Evolutionary conservation across 92 coral and sea anemone species (phyloP).

Genomic region (Bergia sp.): DNA sequence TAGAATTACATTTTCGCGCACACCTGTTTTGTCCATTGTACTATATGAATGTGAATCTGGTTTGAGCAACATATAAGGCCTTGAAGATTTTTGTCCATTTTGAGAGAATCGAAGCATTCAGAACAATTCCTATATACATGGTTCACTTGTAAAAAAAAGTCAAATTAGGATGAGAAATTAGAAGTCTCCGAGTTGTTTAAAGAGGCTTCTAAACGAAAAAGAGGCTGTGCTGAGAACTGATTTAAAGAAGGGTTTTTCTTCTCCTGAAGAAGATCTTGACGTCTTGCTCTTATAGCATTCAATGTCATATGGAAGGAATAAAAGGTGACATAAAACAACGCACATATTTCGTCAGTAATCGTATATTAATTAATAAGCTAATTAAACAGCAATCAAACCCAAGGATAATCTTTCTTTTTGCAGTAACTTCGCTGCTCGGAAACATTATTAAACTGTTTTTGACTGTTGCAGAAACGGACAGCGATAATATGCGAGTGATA

Average conservation of each 20-base stretch:
- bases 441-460: background rate
- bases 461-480: background rate
- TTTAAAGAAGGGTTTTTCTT: background rate
- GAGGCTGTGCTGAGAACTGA: background rate
- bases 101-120: no score
- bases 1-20: no score
- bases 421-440: constrained; percentile 4
- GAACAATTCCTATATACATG: background rate
- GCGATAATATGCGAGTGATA: background rate
- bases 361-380: constrained; percentile 29
- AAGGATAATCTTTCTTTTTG: constrained; percentile 14
- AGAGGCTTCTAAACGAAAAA: background rate
- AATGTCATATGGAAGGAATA: constrained; percentile 6
- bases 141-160: background rate
- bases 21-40: no score
- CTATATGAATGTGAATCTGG: no score
- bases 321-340: background rate
- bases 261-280: background rate
- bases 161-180: background rate
- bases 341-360: constrained; percentile 23
- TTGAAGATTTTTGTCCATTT: no score
- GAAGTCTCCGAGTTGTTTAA: background rate
- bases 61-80: no score
- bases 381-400: background rate
- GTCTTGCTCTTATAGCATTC: background rate